These are phyloP conservation scores for Agelastica alni DNA, from an alignment of 2,888 invertebrate species.

Conservation along the genomic window DNA sequence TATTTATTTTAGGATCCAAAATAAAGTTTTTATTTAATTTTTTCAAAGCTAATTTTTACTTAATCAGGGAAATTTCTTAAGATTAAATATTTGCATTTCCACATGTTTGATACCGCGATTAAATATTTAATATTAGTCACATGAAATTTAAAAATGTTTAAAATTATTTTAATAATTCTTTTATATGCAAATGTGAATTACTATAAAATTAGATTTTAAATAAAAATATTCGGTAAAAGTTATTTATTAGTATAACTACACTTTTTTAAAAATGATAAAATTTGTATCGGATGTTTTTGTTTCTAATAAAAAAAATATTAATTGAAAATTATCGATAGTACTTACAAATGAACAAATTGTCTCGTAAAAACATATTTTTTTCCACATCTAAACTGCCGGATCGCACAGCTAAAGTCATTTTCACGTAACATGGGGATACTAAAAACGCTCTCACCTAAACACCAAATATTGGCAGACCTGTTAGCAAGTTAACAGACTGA, in stretches of 20 bases:
- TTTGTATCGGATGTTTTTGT: background rate
- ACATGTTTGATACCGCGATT: too few species aligned
- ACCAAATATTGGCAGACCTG: conserved; percentile 34
- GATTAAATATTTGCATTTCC: too few species aligned
- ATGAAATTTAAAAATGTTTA: too few species aligned
- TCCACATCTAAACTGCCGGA: conserved; percentile 13
- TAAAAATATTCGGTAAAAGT: background rate
- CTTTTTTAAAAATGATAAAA: background rate
- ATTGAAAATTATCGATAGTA: background rate
- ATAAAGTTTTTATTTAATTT: too few species aligned
- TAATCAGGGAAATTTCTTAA: too few species aligned
- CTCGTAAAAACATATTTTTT: background rate
- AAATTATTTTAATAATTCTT: too few species aligned
- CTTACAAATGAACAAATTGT: background rate
- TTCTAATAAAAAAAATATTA: background rate
- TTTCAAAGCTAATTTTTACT: too few species aligned
- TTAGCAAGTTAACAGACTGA: conserved; percentile 32
- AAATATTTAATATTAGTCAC: too few species aligned
- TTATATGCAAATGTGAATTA: too few species aligned
- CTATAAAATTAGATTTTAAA: too few species aligned
- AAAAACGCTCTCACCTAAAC: conserved; percentile 18
- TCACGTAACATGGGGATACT: conserved; percentile 29
- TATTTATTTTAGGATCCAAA: too few species aligned
- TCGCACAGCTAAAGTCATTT: conserved; percentile 25
- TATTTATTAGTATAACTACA: background rate